These are phyloP conservation scores for Pungitius pungitius DNA, from an alignment of 2,113 vertebrate species.

Conservation along the genomic window DNA sequence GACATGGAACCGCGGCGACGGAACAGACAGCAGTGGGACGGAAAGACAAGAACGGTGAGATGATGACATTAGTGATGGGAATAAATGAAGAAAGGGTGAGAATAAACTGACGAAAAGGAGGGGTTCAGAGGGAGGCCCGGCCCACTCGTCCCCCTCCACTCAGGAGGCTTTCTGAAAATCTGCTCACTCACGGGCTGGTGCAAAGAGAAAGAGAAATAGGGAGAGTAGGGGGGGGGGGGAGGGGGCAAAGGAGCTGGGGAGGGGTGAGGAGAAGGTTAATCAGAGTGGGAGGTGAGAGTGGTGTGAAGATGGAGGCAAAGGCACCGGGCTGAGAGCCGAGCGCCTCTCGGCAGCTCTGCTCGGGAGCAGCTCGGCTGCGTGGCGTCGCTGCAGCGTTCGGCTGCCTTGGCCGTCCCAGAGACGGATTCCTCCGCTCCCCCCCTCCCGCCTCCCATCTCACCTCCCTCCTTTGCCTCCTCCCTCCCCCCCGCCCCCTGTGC, in stretches of 20 bases:
- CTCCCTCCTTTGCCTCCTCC: conserved; percentile 31
- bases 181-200: conserved; percentile 75
- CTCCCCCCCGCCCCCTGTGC: conserved; percentile 19
- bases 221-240: not conserved
- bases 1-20: conserved; percentile 25
- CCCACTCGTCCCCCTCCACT: conserved; percentile 58
- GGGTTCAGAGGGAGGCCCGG: conserved; percentile 50
- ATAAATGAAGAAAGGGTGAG: conserved; percentile 15
- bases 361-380: conserved; percentile 38
- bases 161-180: conserved; percentile 68
- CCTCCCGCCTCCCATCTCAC: conserved; percentile 41
- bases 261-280: conserved; percentile 65
- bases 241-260: conserved; percentile 10
- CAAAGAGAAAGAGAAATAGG: conserved; percentile 50
- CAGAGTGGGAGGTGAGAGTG: conserved; percentile 37
- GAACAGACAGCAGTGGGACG: conserved; percentile 7
- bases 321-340: conserved; percentile 19
- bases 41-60: conserved; percentile 14
- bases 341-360: conserved; percentile 29
- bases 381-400: conserved; percentile 70
- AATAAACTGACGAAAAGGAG: conserved; percentile 33
- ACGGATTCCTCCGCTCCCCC: conserved; percentile 56
- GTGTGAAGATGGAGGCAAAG: conserved; percentile 28
- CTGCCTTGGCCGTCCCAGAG: conserved; percentile 68
- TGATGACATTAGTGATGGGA: too few species aligned